Base-by-base conservation (phyloP, 2,113 vertebrate species). In the Dolichotis patagonum region DNA sequence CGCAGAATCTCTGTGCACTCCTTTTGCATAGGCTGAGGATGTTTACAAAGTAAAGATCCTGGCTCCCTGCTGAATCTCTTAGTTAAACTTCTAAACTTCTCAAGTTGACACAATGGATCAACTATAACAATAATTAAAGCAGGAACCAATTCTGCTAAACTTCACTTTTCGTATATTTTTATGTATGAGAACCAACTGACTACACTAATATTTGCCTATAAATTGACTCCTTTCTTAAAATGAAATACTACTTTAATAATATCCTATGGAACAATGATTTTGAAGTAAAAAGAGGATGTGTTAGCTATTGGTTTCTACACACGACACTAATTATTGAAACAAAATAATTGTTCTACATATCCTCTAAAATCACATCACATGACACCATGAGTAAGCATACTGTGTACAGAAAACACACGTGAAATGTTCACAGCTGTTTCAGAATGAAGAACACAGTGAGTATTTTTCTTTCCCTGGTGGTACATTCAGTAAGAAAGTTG, bases 221-320 rank as follows among this genome's bases (percentile, higher is more conserved):
- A 80, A 46, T 54, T 73, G 41, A 85, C 10, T 93, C 41, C 22
- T 7, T 52, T 90, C 38, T 95, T 89, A 73, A 92, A 92, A 73
- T 73, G 30, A 90, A 91, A 35, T 65, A 7, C 30, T 65, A 60
- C 9, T 63, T 91, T 69, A 63, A 83, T 77, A 6, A 52, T 71
- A 4, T n/a, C 32, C 69, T 69, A 85, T 52, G 73, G 1, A 65
- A 28, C 43, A 84, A 56, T 65, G 17, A 35, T 54, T 88, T 56
- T 88, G 16, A 92, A 94, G 90, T 84, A 32, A 90, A 86, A 81
- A 10, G 38, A 62, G 20, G 2, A 26, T 60, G 28, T 49, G 0
- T 52, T 69, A 52, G 9, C 8, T 82, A 41, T 35, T 71, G 7
- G 35, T 96, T 94, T 81, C 85, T 77, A 58, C 73, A 49, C 7